Conservation (phyloP, 2,888 invertebrate genomes). For the Cerastis rubricosa region DNA sequence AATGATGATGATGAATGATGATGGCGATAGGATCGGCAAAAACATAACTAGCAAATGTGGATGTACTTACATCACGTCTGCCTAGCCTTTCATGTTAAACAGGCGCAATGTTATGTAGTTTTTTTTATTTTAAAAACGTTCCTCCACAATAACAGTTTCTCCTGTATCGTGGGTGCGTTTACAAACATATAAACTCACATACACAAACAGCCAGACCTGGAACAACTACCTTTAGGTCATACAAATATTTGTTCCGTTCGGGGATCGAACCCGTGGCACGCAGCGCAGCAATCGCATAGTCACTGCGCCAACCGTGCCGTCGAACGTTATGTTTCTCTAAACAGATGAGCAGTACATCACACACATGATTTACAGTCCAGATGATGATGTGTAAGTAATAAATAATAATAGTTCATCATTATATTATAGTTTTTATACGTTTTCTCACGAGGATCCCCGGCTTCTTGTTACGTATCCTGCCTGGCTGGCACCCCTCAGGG, state of each 20-base stretch:
- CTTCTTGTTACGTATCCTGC: conserved; percentile 64
- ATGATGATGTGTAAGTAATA: conserved; percentile 30
- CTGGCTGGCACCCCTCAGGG: conserved; percentile 45
- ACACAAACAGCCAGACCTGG: no score
- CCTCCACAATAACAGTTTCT: no score
- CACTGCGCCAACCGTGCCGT: no score
- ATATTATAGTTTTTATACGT: conserved; percentile 55
- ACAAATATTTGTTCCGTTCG: no score
- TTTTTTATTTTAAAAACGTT: no score
- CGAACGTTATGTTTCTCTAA: background rate
- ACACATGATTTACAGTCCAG: conserved; percentile 43
- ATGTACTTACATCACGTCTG: background rate
- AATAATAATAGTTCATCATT: conserved; percentile 35
- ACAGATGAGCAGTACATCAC: conserved; percentile 19
- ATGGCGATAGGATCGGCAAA: no score
- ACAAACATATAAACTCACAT: no score
- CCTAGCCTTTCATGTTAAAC: background rate
- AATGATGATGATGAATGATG: no score
- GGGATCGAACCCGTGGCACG: no score
- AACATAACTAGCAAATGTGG: background rate
- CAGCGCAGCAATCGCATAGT: no score
- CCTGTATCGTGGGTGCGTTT: no score
- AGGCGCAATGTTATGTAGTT: background rate
- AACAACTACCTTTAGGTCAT: no score
- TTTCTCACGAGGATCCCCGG: conserved; percentile 64